phyloP scores from a whole-genome alignment of 2,113 vertebrate genomes.

The Chunga burmeisteri region DNA sequence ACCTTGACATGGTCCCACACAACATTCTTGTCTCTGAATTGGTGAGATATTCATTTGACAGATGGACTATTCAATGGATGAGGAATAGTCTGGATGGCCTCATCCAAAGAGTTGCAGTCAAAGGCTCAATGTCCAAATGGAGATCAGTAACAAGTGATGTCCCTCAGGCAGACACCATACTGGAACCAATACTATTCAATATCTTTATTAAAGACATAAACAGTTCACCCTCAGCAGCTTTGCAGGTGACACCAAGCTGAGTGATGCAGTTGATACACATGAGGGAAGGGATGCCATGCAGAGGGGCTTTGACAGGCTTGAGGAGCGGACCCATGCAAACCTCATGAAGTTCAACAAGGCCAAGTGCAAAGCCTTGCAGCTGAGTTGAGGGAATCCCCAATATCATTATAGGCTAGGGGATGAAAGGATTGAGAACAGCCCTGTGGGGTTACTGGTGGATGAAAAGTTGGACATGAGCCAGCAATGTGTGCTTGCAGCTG shows the following conservation, averaged over 20 bases:
- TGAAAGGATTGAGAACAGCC: background rate
- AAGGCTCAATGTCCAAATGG: background rate
- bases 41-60: background rate
- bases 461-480: background rate
- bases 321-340: background rate
- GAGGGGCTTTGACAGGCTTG: background rate
- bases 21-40: background rate
- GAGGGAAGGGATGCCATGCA: background rate
- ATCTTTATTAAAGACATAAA: background rate
- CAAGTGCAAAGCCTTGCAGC: background rate
- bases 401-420: too few species aligned
- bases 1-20: background rate
- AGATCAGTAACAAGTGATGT: background rate
- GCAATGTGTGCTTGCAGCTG: background rate
- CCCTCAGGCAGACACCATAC: background rate
- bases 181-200: background rate
- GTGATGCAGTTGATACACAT: background rate
- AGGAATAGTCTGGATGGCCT: background rate
- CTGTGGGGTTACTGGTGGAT: background rate
- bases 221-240: background rate
- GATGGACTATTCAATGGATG: background rate
- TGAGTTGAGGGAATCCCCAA: background rate
- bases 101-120: background rate
- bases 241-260: background rate
- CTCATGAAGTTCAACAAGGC: background rate